Conservation (phyloP, 2,113 vertebrate genomes). For the Myotis lucifugus region DNA sequence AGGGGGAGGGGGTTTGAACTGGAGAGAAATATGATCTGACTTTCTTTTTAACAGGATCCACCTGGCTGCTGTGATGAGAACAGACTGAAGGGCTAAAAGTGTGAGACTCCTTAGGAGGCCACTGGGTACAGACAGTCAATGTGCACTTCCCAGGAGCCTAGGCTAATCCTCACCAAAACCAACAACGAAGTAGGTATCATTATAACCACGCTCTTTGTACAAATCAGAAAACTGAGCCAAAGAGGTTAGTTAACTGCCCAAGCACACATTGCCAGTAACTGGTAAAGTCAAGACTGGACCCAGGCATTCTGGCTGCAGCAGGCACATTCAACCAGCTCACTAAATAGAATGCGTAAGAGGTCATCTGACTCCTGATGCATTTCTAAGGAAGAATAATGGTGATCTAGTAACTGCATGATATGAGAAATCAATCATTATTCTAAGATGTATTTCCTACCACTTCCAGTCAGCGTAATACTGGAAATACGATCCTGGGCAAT, state of each 20-base stretch:
- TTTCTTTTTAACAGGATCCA: neutral
- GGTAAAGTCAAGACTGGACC: neutral
- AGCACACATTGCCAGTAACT: neutral
- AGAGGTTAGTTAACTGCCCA: neutral
- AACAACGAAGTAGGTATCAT: neutral
- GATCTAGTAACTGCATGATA: neutral
- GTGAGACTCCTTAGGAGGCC: neutral
- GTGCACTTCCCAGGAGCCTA: neutral
- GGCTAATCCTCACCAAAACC: neutral
- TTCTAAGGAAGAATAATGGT: neutral
- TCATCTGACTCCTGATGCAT: neutral
- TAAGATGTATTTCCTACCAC: neutral
- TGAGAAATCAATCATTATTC: slow-evolving; percentile 6
- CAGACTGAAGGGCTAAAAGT: neutral
- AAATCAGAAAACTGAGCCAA: neutral
- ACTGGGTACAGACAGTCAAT: neutral
- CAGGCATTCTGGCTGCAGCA: neutral
- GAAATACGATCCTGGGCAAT: neutral
- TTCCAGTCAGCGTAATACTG: neutral
- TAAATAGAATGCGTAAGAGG: neutral
- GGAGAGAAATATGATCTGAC: neutral
- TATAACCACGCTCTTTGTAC: neutral
- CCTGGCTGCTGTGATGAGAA: neutral
- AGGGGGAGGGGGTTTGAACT: neutral
- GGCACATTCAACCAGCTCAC: neutral